Base-by-base conservation (phyloP, 1,140 invertebrate genomes). In the Monomorium pharaonis region DNA sequence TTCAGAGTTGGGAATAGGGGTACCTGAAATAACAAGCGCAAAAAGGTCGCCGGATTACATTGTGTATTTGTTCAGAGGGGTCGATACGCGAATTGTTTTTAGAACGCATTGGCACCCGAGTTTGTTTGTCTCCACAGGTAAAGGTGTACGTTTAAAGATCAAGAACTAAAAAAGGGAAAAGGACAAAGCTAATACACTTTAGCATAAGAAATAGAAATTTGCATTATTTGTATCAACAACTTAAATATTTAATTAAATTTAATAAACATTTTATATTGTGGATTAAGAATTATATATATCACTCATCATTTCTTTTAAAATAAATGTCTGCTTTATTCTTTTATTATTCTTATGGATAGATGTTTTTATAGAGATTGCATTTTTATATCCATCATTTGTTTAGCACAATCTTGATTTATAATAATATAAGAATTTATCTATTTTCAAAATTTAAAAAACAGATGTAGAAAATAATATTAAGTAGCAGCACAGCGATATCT, bases 21-120 rank as follows among this genome's bases (percentile, higher is more conserved):
- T 90, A 90, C 81, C 88, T 90, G 89, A 90, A 90, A 90, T 90
- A 90, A 90, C 88, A 90, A 70, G 33, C 78, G 51, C 37, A 24
- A 72, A 85, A 58, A 63, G 54, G 54, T 83, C 47, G 75, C 58
- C 51, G 86, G 88, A 90, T 90, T 89, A 90, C 85, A 16, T 85
- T 49, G 63, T 77, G 85, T 89, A 89, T 89, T 90, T 90, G 85
- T 80, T 89, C 63, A 72, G 67, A 87, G 89, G 86, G 86, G 69
- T 75, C 84, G 47, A 75, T 74, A 70, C 56, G 65, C 49, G 77
- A 80, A 89, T 89, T 89, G 88, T 89, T 89, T 89, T 72, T 77
- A 60, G 84, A 60, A 51, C 81, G 30, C 56, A 49, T 77, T 56
- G 42, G 58, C 44, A 51, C 6, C 33, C 21, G 30, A 33, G 85